Base-by-base conservation (phyloP, 2,888 invertebrate genomes). In the Eueremaeus valkanovi region DNA sequence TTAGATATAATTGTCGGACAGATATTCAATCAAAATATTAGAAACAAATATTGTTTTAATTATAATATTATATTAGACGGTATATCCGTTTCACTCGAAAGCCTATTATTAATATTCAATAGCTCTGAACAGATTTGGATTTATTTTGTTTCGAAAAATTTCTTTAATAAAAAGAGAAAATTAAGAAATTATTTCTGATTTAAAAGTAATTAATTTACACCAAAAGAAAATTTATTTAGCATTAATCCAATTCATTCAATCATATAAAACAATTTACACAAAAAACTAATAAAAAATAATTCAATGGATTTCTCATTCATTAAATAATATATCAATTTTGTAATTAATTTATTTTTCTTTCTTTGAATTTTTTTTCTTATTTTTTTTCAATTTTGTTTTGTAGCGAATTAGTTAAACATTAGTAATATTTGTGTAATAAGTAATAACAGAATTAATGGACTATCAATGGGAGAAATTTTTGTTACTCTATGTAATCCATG, bases 1-100 rank as follows among this genome's bases (percentile, higher is more conserved):
- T 68, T 68, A 40, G 68, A 68, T 68, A 68, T 68, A 31, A 68
- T 68, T 68, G 68, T 68, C 40, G n/a, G n/a, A n/a, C n/a, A n/a
- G n/a, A 68, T 21, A 16, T 18, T 29, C 9, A 40, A 9, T 16
- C 36, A 40, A 40, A n/a, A 29, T 55, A 55, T 55, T 31, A 31
- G 13, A 33, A 58, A 61, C 31, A 61, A 58, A n/a, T n/a, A n/a
- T n/a, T 49, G 21, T 36, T 36, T 11, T 8, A 5, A 36, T n/a
- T n/a, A n/a, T n/a, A 36, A 36, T 36, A 55, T 55, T 27, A 27
- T 55, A 55, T 24, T 24, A 9, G 0, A 24, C 21, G n/a, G 3
- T 49, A 49, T 49, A 55, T 55, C 55, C 55, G 55, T 55, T 55
- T 55, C 9, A 6, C 21, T n/a, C 27, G 24, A 55, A 55, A 55